Conservation (phyloP, 1,140 invertebrate genomes). For the Drosophila lini region DNA sequence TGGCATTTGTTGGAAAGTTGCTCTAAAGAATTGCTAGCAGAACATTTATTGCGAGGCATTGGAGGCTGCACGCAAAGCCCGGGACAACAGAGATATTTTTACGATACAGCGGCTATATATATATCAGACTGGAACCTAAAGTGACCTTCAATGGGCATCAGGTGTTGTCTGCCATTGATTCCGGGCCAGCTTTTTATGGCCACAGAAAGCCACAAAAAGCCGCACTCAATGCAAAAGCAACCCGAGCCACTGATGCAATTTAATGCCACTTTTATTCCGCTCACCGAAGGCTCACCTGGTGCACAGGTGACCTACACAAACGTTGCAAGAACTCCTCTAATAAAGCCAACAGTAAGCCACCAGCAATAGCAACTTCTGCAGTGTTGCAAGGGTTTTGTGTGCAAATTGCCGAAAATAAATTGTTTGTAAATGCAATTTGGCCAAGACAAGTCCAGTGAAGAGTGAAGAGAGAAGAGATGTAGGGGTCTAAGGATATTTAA, state of each 20-base stretch:
- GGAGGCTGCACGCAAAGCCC: conserved; percentile 70
- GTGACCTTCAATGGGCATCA: conserved; percentile 73
- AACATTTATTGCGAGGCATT: conserved; percentile 51
- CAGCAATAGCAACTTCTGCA: conserved; percentile 1
- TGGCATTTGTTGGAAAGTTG: conserved; percentile 56
- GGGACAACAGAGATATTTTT: conserved; percentile 11
- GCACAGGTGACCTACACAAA: conserved; percentile 21
- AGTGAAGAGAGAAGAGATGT: conserved; percentile 14
- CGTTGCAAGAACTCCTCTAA: conserved; percentile 7
- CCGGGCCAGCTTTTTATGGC: conserved; percentile 60
- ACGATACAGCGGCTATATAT: neutral
- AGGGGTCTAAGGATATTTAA: neutral
- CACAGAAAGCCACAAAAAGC: conserved; percentile 43
- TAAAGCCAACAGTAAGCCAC: conserved; percentile 3
- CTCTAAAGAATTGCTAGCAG: neutral
- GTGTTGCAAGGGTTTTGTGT: conserved; percentile 59
- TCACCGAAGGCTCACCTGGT: conserved; percentile 3
- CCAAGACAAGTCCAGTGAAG: neutral
- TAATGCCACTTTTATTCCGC: conserved; percentile 73
- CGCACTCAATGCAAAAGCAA: conserved; percentile 70
- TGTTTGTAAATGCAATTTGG: conserved; percentile 32
- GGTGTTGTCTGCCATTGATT: conserved; percentile 77
- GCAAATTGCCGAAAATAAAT: conserved; percentile 69
- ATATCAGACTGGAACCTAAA: conserved; percentile 46
- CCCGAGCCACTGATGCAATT: conserved; percentile 82